These are phyloP conservation scores for Hirundichthys speculiger DNA, from an alignment of 2,113 vertebrate species.

Conservation along the genomic window DNA sequence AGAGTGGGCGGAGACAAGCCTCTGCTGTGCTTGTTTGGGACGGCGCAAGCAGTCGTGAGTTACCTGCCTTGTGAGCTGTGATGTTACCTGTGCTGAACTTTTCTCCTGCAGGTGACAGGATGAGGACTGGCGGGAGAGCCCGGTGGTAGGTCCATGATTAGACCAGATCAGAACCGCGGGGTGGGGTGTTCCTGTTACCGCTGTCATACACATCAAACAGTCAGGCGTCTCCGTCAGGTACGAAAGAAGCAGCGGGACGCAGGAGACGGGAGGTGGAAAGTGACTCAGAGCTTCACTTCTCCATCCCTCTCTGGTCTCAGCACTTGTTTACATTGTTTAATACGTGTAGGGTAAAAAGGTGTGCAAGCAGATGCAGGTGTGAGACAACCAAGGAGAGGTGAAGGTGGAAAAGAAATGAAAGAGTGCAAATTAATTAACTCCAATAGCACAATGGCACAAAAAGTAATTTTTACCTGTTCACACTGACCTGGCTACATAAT, in stretches of 20 bases:
- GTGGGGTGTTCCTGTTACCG: constrained; percentile 60
- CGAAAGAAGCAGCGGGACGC: constrained; percentile 52
- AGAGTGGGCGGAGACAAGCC: constrained; percentile 10
- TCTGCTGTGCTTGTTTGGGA: constrained; percentile 45
- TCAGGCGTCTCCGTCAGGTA: constrained; percentile 61
- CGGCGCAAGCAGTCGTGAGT: constrained; percentile 31
- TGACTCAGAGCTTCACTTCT: constrained; percentile 54
- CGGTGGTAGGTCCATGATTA: constrained; percentile 50
- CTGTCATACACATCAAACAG: constrained; percentile 72
- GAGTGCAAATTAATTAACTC: constrained; percentile 52
- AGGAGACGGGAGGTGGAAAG: constrained; percentile 50
- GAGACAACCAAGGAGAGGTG: constrained; percentile 18
- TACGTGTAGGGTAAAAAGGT: constrained; percentile 11
- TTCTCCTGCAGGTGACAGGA: constrained; percentile 69
- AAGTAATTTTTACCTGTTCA: constrained; percentile 55
- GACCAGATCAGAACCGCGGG: constrained; percentile 57
- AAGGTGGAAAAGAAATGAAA: constrained; percentile 34
- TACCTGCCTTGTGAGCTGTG: constrained; percentile 47
- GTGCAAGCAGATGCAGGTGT: constrained; percentile 31
- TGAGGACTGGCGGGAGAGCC: constrained; percentile 41
- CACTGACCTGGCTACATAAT: constrained; percentile 36
- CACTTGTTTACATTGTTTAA: constrained; percentile 26
- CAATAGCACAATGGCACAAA: constrained; percentile 29
- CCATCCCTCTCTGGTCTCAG: constrained; percentile 33
- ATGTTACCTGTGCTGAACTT: constrained; percentile 73